These are phyloP conservation scores for Prosapia bicincta DNA, from an alignment of 2,888 invertebrate genomes.

Conservation along the genomic window DNA sequence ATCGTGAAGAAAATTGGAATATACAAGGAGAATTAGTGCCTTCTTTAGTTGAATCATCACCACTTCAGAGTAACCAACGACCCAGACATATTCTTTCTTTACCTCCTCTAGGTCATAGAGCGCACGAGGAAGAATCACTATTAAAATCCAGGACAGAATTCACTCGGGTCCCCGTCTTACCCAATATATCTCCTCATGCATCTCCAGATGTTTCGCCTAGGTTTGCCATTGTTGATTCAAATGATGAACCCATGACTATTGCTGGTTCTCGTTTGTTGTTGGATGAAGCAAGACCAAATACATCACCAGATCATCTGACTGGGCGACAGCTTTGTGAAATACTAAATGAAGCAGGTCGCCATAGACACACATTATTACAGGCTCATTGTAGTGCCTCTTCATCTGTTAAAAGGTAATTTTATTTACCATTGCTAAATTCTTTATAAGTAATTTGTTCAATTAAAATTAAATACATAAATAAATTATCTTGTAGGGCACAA, in stretches of 20 bases:
- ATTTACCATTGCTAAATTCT: no score
- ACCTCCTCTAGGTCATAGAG: not conserved
- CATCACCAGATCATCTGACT: slow-evolving; percentile 20
- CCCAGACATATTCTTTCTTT: not conserved
- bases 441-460: no score
- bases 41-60: not conserved
- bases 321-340: slow-evolving; percentile 21
- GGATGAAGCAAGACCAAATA: slow-evolving; percentile 13
- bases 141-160: slow-evolving; percentile 27
- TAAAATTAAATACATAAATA: no score
- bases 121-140: not conserved
- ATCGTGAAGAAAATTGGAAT: not conserved
- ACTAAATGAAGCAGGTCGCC: slow-evolving; percentile 15
- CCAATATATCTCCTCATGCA: slow-evolving; percentile 22
- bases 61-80: not conserved
- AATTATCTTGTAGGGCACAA: no score
- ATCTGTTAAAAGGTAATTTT: slow-evolving; percentile 10
- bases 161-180: slow-evolving; percentile 33
- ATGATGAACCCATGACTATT: not conserved
- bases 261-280: not conserved
- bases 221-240: not conserved
- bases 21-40: not conserved
- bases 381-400: slow-evolving; percentile 7
- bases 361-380: not conserved
- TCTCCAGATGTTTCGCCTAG: slow-evolving; percentile 2